Evolutionary conservation across 1,140 invertebrate genomes (phyloP).

Genomic region (Drosophila teissieri): DNA sequence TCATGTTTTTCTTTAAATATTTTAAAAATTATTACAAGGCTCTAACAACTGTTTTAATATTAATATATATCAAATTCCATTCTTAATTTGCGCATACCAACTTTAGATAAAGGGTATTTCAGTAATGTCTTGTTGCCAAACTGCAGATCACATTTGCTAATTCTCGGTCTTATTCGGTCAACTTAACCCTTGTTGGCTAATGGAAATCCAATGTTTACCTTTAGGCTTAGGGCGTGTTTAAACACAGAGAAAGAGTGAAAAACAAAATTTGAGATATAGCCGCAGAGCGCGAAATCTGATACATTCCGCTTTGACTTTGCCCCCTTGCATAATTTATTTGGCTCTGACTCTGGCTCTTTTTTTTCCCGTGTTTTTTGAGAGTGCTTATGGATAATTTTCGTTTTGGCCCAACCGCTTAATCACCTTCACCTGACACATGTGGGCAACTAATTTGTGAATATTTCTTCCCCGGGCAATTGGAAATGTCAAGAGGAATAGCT

Average conservation of each 20-base stretch:
- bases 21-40: neutral
- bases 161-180: conserved; percentile 15
- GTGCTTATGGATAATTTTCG: conserved; percentile 75
- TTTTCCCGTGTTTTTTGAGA: conserved; percentile 6
- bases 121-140: neutral
- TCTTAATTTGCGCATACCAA: no score
- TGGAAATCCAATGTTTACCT: conserved; percentile 72
- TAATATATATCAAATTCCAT: no score
- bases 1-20: neutral
- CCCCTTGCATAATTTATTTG: conserved; percentile 69
- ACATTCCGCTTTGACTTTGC: conserved; percentile 52
- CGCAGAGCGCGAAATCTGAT: conserved; percentile 77
- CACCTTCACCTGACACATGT: conserved; percentile 65
- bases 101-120: conserved; percentile 10
- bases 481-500: conserved; percentile 58
- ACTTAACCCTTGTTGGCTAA: conserved; percentile 52
- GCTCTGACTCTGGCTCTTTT: conserved; percentile 24
- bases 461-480: conserved; percentile 64
- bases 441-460: conserved; percentile 77
- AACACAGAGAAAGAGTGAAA: conserved; percentile 20
- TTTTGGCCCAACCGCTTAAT: conserved; percentile 57
- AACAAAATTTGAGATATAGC: conserved; percentile 27
- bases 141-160: conserved; percentile 14
- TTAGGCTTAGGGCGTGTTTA: conserved; percentile 60
- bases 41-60: no score